Evolutionary conservation across 2,113 vertebrate species (phyloP).

Genomic region (Pteruthius melanotis): DNA sequence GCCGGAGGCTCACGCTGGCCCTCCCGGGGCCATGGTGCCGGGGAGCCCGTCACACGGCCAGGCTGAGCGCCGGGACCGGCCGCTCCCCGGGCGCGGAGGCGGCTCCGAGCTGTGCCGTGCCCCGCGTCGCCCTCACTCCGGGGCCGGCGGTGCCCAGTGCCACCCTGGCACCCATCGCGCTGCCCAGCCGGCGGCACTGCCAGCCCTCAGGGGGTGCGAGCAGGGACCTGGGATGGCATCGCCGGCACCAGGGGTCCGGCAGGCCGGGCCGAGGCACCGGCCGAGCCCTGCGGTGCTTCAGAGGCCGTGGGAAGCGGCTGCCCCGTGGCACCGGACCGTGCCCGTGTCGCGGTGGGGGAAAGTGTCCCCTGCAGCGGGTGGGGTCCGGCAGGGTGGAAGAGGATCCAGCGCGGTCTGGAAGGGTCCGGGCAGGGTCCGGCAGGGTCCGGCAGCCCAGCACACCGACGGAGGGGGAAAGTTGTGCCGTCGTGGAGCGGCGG

Average conservation of each 20-base stretch:
- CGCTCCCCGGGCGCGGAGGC: neutral
- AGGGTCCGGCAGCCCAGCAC: neutral
- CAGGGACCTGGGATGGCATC: neutral
- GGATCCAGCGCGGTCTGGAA: neutral
- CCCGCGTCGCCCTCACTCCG: fast-evolving
- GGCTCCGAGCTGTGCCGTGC: neutral
- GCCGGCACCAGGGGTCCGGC: fast-evolving
- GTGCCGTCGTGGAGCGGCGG: neutral
- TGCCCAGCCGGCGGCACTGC: neutral
- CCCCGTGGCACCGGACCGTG: neutral
- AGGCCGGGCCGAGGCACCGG: neutral
- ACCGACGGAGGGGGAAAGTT: constrained; percentile 51
- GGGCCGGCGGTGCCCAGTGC: fast-evolving
- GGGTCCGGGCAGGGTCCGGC: neutral
- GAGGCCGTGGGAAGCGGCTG: neutral
- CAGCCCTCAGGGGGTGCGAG: neutral
- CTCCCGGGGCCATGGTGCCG: neutral
- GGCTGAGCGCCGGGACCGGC: neutral
- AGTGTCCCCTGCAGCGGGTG: neutral
- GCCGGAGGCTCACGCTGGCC: neutral
- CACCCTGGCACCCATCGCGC: neutral
- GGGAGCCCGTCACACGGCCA: neutral
- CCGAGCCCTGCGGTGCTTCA: neutral
- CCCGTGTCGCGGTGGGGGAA: neutral
- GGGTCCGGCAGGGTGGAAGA: neutral